Evolutionary conservation across 2,113 vertebrate species (phyloP), one percentile per base, ranked within the genome.

Genomic region (Protobothrops mucrosquamatus): DNA sequence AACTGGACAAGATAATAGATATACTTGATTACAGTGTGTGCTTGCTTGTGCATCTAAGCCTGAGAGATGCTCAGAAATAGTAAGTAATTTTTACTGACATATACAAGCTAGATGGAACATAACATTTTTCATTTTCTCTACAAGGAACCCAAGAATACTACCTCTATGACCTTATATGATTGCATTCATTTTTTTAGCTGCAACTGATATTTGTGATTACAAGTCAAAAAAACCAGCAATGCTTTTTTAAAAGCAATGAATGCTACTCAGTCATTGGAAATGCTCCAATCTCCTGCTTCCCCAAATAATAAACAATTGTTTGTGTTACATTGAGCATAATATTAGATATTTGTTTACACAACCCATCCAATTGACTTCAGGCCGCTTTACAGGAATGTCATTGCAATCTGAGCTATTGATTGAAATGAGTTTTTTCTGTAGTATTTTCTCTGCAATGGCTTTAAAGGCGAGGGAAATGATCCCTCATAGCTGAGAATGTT

Each of bases 1-100:
- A 97, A 95, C 96, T 98, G 96, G 89, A 88, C 93, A 94, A 94
- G 64, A 94, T 97, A 96, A 96, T 94, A 96, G 94, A 92, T 93
- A 93, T 92, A 94, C 85, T 95, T 97, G 95, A 96, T 97, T 96
- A 91, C 93, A 92, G 91, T 88, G 94, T 97, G 96, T 96, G 91
- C 74, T 34, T 81, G 96, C 93, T 74, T 22, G 34, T 81, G 34
- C 18, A 22, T 81, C 74, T 81, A 43, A 81, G 39, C 92, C 95
- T 94, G 90, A 69, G 91, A 51, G 90, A 90, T 48, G 29, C 3
- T 15, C 69, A 94, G 52, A 94, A 85, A 95, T 92, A 94, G 95
- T 95, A 92, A 81, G 88, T 94, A n/a, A 54, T 74, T 94, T 96
- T 94, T 93, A 92, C 14, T 93, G 91, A 61, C 94, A 3, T 88